A percentile compares a stretch with the other conserved stretches of the same genome.
Evolutionary conservation across 2,797 vertebrate genomes (phyloP).

Genomic region (Brotula barbata): DNA sequence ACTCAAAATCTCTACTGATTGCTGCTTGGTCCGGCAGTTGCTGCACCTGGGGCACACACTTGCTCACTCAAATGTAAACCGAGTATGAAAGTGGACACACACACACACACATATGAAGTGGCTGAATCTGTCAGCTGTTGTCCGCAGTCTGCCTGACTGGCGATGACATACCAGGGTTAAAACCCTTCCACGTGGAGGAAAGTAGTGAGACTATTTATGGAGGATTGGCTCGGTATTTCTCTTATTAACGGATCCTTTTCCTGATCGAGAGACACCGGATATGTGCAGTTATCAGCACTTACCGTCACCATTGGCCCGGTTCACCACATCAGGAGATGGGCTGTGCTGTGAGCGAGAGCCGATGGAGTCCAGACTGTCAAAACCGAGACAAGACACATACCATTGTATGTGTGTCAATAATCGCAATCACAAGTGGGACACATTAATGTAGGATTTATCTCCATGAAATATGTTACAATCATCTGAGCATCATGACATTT

Average conservation of each 20-base stretch:
- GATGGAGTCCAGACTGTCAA: constrained; percentile 93
- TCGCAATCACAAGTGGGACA: too few relatives aligned
- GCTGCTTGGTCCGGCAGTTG: constrained; percentile 54
- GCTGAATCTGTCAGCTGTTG: constrained; percentile 64
- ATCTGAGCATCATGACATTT: too few relatives aligned
- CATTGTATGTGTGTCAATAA: too few relatives aligned
- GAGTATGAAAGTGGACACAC: constrained; percentile 6
- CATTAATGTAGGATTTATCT: too few relatives aligned
- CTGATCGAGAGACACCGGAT: neutral
- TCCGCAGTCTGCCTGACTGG: constrained; percentile 32
- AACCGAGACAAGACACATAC: constrained; percentile 11
- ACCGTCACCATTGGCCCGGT: constrained; percentile 91
- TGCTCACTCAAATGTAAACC: constrained; percentile 15
- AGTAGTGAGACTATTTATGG: constrained; percentile 49
- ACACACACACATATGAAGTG: constrained; percentile 9
- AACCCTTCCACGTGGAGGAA: constrained; percentile 23
- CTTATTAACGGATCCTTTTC: constrained; percentile 23
- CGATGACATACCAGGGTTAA: constrained; percentile 50
- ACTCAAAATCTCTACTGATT: constrained; percentile 44
- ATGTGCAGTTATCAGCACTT: constrained; percentile 53
- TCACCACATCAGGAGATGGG: constrained; percentile 91
- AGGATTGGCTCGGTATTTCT: constrained; percentile 24
- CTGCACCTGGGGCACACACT: constrained; percentile 44
- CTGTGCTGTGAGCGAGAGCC: constrained; percentile 94
- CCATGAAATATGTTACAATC: too few relatives aligned